Evolutionary conservation across 2,113 vertebrate species (phyloP), one percentile per base, ranked within the genome.

Genomic region (Pedetes capensis): DNA sequence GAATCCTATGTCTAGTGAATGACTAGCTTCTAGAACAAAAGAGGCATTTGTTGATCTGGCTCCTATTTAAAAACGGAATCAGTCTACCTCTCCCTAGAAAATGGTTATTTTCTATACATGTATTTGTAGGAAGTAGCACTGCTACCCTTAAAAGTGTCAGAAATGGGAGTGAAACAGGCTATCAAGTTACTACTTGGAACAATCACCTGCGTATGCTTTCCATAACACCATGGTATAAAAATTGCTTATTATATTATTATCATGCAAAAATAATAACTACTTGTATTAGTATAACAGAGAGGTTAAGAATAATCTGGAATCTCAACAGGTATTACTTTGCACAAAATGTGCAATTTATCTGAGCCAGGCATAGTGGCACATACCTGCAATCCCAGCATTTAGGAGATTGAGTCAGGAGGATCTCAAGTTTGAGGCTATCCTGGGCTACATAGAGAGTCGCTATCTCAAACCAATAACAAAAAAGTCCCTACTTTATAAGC

Each of bases 101-200:
- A 86, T 55, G 18, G 69, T 83, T 23, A 44, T 83, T 81, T 79
- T 55, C 76, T 68, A 59, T 68, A 64, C 13, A 51, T 34, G 17
- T 39, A 5, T 90, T 51, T 88, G 20, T 18, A 86, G 55, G 37
- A 68, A 20, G 29, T 92, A 93, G 51, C 17, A 81, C 3, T 25
- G 5, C 37, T 91, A n/a, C n/a, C 51, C 61, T 81, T 94, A 88
- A 93, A 80, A 92, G 59, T 53, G 39, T 78, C 51, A 79, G 23
- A 37, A 93, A 86, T 53, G 10, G 71, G 37, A 84, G 10, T 81
- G 68, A 94, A 89, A 72, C 22, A 76, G 17, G 8, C 82, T n/a
- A 79, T 11, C 22, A 47, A 91, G 51, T 94, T 68, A 82, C 51
- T 76, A 81, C 66, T 76, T 76, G 29, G 75, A 87, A 75, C 32